These are phyloP conservation scores for Lucinisca nassula DNA, from an alignment of 2,888 invertebrate species.

Conservation along the genomic window DNA sequence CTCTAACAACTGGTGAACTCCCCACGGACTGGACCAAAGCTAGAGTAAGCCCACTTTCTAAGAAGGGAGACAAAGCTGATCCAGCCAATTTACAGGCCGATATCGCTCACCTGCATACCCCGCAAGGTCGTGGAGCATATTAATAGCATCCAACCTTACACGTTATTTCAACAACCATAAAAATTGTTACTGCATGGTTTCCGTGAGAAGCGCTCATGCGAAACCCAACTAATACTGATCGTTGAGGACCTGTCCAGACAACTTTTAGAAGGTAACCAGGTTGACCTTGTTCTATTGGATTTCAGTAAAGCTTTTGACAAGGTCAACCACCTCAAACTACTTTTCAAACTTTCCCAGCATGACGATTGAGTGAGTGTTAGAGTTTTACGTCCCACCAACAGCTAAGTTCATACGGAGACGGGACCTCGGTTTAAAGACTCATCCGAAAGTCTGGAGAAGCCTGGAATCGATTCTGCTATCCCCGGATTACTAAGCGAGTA, in stretches of 20 bases:
- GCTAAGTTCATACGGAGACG: neutral
- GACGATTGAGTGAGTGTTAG: neutral
- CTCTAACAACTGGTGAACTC: neutral
- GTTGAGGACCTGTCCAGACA: constrained; percentile 34
- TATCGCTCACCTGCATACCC: too few relatives aligned
- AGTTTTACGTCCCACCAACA: neutral
- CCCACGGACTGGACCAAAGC: constrained; percentile 13
- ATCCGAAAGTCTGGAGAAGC: neutral
- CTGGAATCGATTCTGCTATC: neutral
- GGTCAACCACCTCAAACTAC: too few relatives aligned
- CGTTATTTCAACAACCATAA: constrained; percentile 11
- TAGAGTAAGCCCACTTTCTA: neutral
- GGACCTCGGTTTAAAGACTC: neutral
- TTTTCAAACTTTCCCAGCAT: too few relatives aligned
- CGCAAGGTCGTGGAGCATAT: constrained; percentile 24
- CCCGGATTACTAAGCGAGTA: neutral
- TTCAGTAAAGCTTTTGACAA: constrained; percentile 19
- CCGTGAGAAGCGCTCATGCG: constrained; percentile 25
- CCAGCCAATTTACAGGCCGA: neutral
- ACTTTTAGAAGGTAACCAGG: constrained; percentile 23
- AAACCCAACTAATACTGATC: constrained; percentile 21
- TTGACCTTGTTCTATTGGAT: constrained; percentile 35
- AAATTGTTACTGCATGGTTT: constrained; percentile 39
- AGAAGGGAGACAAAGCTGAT: neutral
- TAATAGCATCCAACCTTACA: constrained; percentile 31